phyloP scores from a whole-genome alignment of 2,797 vertebrate genomes.

The Hipposideros larvatus region DNA sequence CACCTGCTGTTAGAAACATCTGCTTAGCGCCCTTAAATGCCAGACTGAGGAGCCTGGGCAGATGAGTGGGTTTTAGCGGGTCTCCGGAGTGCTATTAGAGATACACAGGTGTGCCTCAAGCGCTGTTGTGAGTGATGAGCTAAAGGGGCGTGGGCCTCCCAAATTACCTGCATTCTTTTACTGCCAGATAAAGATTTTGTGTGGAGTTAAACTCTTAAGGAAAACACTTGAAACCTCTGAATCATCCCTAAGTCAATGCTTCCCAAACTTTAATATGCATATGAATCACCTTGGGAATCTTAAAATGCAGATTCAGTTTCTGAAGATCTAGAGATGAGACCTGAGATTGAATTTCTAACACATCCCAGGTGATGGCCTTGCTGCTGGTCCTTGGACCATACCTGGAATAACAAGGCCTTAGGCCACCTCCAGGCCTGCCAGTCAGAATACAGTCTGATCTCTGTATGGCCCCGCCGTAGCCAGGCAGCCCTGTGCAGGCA shows the following conservation, averaged over 20 bases:
- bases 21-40: not conserved
- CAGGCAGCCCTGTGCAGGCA: not conserved
- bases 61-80: not conserved
- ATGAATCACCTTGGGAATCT: not conserved
- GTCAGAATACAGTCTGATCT: not conserved
- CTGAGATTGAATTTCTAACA: not conserved
- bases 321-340: not conserved
- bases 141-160: not conserved
- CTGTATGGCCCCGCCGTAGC: not conserved
- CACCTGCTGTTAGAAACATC: not conserved
- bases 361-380: not conserved
- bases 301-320: slow-evolving; percentile 2
- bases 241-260: not conserved
- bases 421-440: not conserved
- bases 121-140: not conserved
- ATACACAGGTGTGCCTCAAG: not conserved
- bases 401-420: not conserved
- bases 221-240: not conserved
- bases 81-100: not conserved
- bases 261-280: not conserved
- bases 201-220: not conserved
- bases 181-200: not conserved
- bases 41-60: not conserved
- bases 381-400: not conserved
- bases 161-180: not conserved